These are phyloP conservation scores for Gymnocypris eckloni DNA, from an alignment of 2,797 vertebrate genomes.

Conservation along the genomic window DNA sequence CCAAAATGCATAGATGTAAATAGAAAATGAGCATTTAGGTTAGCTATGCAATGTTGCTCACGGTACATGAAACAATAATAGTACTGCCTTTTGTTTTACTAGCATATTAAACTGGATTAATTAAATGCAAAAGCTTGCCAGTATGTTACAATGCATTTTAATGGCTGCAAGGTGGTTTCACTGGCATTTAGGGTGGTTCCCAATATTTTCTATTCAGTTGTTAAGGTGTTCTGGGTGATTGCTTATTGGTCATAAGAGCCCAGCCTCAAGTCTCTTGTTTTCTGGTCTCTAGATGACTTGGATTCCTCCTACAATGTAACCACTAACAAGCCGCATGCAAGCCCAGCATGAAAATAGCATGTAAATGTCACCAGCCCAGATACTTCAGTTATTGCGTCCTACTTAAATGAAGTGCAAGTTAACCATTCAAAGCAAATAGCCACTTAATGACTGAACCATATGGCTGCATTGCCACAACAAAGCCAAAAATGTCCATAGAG, in stretches of 20 bases:
- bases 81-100: not conserved
- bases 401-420: constrained; percentile 18
- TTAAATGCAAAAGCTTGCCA: not conserved
- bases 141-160: not conserved
- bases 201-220: not conserved
- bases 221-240: not conserved
- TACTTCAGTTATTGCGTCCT: constrained; percentile 12
- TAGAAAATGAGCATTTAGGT: not conserved
- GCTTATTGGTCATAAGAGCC: not conserved
- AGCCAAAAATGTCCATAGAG: not conserved
- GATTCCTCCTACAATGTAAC: not conserved
- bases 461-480: constrained; percentile 22
- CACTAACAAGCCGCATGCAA: not conserved
- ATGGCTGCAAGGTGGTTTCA: not conserved
- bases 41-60: not conserved
- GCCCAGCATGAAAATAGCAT: not conserved
- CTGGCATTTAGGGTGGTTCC: not conserved
- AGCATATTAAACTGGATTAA: not conserved
- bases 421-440: constrained; percentile 6
- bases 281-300: not conserved
- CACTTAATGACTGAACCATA: constrained; percentile 37
- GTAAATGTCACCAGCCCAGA: constrained; percentile 6
- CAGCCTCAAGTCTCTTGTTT: not conserved
- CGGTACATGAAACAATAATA: not conserved
- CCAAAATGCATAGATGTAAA: not conserved